These are phyloP conservation scores for Heliopora coerulea DNA, from an alignment of 92 coral and sea anemone genomes.

Conservation along the genomic window DNA sequence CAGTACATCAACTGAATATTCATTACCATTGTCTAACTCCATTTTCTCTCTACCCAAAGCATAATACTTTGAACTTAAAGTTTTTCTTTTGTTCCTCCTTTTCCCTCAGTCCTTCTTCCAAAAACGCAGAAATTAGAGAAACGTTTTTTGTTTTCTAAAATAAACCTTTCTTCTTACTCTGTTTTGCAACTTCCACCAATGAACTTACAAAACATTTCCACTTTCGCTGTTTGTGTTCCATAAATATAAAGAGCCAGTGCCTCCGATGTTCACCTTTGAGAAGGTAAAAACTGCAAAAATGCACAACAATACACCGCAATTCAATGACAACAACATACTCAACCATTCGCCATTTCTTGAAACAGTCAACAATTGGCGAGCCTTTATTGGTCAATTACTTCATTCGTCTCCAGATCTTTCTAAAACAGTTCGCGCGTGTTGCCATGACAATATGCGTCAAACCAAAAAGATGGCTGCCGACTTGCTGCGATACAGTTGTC, in stretches of 20 bases:
- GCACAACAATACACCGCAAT: no score
- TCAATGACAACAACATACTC: no score
- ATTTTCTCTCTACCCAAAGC: background rate
- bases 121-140: no score
- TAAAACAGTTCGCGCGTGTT: constrained; percentile 38
- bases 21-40: background rate
- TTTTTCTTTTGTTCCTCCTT: no score
- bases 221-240: background rate
- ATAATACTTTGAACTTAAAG: background rate
- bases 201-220: background rate
- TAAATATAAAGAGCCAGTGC: background rate
- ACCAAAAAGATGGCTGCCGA: constrained; percentile 44
- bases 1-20: background rate
- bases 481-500: background rate
- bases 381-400: constrained; percentile 9
- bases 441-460: constrained; percentile 66
- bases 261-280: no score
- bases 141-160: no score
- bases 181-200: no score
- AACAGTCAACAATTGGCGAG: no score
- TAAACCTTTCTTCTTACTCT: no score
- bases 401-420: constrained; percentile 51
- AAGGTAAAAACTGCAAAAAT: no score
- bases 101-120: no score
- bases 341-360: no score